Evolutionary conservation across 2,113 vertebrate species (phyloP), one percentile per base, ranked within the genome.

Genomic region (Mirza zaza): DNA sequence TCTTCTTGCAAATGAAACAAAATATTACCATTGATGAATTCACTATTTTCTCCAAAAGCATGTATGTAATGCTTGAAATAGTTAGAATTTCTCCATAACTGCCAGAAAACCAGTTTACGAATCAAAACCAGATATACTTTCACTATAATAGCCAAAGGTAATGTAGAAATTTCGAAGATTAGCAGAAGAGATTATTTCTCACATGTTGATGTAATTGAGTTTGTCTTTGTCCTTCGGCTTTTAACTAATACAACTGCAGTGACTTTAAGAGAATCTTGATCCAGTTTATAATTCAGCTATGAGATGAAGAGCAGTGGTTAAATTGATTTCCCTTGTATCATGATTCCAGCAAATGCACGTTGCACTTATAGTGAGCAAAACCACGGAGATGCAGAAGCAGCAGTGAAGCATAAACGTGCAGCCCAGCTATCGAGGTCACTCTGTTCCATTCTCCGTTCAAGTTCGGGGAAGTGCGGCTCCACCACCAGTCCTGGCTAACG

Each of bases 1-100:
- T 92, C 77, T 94, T 95, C 77, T 52, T 29, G 18, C 21, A 97
- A 95, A 94, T 92, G 70, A 87, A 90, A 85, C 59, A 86, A 77
- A 95, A 75, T 48, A 84, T 65, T 70, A 86, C 13, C 93, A 23
- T 5, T 82, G 50, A 93, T 70, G 68, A 86, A 97, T 76, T 91
- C 71, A 63, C 77, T 79, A 11, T 21, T 73, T 93, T 45, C 48
- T 80, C 77, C 34, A 34, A 93, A 86, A 65, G 27, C 57, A 29
- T 65, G 12, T 8, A 17, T 29, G 25, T 3, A 55, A 68, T 50
- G 39, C 32, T 85, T 61, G 32, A 90, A 87, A 81, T 17, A 80
- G 32, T 67, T 14, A 57, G 75, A 77, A 94, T 68, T 59, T 42
- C 8, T 29, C 52, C 2, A 2, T 42, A 88, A 85, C 39, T 36